Evolutionary conservation across 1,140 invertebrate species (phyloP).

Genomic region (Conopomorpha cramerella): DNA sequence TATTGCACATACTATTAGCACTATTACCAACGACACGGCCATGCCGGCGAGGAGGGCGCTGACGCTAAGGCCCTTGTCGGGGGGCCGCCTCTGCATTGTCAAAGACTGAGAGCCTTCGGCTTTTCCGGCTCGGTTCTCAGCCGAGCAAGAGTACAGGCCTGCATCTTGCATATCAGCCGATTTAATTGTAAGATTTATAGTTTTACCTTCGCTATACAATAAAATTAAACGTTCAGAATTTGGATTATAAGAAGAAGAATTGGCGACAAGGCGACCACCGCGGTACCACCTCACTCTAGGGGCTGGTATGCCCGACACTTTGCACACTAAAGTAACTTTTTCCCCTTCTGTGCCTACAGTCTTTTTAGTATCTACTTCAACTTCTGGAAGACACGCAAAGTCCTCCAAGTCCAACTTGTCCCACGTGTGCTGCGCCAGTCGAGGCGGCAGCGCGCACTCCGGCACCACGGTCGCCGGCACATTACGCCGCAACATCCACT

Average conservation of each 20-base stretch:
- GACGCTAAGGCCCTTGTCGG: conserved; percentile 64
- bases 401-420: conserved; percentile 76
- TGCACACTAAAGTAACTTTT: conserved; percentile 76
- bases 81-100: conserved; percentile 65
- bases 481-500: conserved; percentile 79
- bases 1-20: conserved; percentile 48
- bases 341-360: conserved; percentile 68
- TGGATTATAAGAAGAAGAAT: conserved; percentile 54
- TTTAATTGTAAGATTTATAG: conserved; percentile 73
- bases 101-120: conserved; percentile 73
- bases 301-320: conserved; percentile 70
- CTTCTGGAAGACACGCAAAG: conserved; percentile 77
- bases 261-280: conserved; percentile 58
- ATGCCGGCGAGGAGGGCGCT: conserved; percentile 64
- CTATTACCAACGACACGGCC: conserved; percentile 51
- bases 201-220: conserved; percentile 46
- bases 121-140: conserved; percentile 77
- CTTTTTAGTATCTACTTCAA: conserved; percentile 57
- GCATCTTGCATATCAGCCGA: conserved; percentile 72
- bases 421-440: conserved; percentile 70
- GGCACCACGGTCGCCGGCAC: conserved; percentile 70
- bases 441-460: conserved; percentile 65
- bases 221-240: conserved; percentile 46
- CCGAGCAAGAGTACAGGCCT: conserved; percentile 73
- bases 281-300: conserved; percentile 63